Evolutionary conservation across 2,888 invertebrate genomes (phyloP).

Genomic region (Ecliptopera silaceata): DNA sequence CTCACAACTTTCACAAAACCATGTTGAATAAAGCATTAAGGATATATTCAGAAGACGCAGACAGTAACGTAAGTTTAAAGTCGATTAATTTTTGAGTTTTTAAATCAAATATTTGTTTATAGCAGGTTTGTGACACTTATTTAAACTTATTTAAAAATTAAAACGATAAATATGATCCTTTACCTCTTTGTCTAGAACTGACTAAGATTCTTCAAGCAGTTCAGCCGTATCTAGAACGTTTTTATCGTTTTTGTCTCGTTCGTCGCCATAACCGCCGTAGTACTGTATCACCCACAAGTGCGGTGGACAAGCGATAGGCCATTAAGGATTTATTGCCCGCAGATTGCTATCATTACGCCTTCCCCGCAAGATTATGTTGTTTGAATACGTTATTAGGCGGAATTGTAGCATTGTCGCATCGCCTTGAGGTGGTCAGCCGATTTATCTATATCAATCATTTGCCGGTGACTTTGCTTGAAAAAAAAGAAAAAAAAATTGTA

Average conservation of each 20-base stretch:
- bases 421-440: conserved; percentile 26
- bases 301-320: conserved; percentile 74
- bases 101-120: no score
- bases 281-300: conserved; percentile 59
- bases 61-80: no score
- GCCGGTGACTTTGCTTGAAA: no score
- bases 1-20: no score
- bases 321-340: conserved; percentile 75
- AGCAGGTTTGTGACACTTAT: no score
- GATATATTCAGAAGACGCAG: no score
- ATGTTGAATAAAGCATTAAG: no score
- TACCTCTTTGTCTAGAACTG: background rate
- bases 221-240: no score
- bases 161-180: no score
- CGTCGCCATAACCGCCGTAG: conserved; percentile 9
- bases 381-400: conserved; percentile 71
- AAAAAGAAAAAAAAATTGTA: no score
- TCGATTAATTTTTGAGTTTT: no score
- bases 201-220: background rate
- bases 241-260: conserved; percentile 20
- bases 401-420: conserved; percentile 26
- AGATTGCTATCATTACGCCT: conserved; percentile 77
- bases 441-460: background rate
- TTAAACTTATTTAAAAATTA: no score
- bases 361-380: conserved; percentile 71